Evolutionary conservation across 1,140 invertebrate genomes (phyloP), one percentile per base, ranked within the genome.

Genomic region (Papilio xuthus): DNA sequence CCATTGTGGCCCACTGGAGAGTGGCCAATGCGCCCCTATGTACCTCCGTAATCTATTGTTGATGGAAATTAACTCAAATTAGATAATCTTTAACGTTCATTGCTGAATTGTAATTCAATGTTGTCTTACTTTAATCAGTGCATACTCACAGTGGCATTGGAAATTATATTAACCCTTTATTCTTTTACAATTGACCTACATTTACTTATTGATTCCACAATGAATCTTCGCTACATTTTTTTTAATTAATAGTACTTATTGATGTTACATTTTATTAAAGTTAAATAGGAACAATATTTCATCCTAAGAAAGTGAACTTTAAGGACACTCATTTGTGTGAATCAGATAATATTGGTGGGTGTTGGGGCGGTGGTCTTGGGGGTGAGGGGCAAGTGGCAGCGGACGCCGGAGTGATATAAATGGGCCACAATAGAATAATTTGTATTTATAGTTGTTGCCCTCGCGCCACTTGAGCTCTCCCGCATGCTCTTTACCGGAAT

Each of bases 401-500:
- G 56, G 56, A 28, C 60, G 60, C 60, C 47, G 73, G 20, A 79
- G 79, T 78, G 81, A 78, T 50, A 70, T 56, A 78, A 80, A 71
- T 75, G 53, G 71, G 76, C 78, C 60, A 78, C 85, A 85, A 85
- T 88, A 84, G 76, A 83, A 88, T 86, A 88, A 89, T 90, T 90
- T 84, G 86, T 90, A 87, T 90, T 88, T 87, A 89, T 87, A 81
- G 83, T 63, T 60, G 74, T 72, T 42, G 80, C 77, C 81, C 79
- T 78, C 73, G 67, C 63, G 77, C 77, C 79, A 78, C 70, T 70
- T 60, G 78, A 50, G 77, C 78, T 77, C 80, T 88, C 89, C 89
- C 88, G 88, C 88, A 90, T 89, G 76, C 77, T 28, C 83, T 86
- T 86, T 85, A 87, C 87, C 78, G 80, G 84, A 90, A 87, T 90